Conservation (phyloP, 2,797 vertebrate genomes). For the Hypotaenidia okinawae region DNA sequence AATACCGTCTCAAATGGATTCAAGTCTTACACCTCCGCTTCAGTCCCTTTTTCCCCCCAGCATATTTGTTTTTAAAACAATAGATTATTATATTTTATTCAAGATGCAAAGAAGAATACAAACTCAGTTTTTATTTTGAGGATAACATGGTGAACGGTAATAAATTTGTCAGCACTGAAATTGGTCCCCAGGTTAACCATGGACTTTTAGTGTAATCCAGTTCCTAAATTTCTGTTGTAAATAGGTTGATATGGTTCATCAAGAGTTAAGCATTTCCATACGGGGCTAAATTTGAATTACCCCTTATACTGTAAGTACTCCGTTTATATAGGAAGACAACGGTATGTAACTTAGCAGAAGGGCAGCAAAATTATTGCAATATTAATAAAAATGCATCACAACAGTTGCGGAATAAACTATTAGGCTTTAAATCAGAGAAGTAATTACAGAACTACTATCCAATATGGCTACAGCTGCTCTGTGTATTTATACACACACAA, state of each 20-base stretch:
- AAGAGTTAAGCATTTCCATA: conserved; percentile 34
- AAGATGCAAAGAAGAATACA: not conserved
- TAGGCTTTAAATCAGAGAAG: conserved; percentile 73
- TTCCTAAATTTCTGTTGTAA: not conserved
- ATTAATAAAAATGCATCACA: conserved; percentile 75
- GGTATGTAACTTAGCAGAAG: conserved; percentile 62
- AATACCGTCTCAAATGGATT: not conserved
- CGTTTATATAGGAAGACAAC: conserved; percentile 66
- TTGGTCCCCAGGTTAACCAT: not conserved
- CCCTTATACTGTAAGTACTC: conserved; percentile 31
- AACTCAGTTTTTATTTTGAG: not conserved
- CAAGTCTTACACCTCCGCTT: not conserved
- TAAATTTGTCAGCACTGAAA: not conserved
- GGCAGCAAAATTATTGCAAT: conserved; percentile 67
- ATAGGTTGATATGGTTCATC: not conserved
- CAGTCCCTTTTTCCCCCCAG: accelerated
- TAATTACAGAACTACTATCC: conserved; percentile 76
- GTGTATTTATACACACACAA: conserved; percentile 51
- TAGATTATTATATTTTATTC: not conserved
- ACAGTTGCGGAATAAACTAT: conserved; percentile 68
- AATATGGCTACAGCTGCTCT: conserved; percentile 67
- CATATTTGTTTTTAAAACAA: not conserved
- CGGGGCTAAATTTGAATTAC: conserved; percentile 57
- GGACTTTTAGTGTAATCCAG: not conserved
- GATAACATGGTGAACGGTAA: not conserved